These are phyloP conservation scores for Caenorhabditis plicata DNA, from an alignment of 2,888 invertebrate species.

Conservation along the genomic window DNA sequence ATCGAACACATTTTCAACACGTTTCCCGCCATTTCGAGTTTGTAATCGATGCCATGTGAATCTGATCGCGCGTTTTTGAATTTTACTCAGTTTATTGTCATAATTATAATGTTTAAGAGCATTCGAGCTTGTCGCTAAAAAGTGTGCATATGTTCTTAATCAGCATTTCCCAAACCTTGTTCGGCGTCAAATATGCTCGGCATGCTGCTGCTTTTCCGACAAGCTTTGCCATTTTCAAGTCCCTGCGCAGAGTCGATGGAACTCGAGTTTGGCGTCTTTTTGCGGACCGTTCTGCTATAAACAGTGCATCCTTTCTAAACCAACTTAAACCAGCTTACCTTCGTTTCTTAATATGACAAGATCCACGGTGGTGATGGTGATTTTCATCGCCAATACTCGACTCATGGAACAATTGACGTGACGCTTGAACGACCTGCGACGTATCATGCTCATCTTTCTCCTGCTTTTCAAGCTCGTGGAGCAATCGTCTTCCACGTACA, in stretches of 20 bases:
- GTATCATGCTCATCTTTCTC: constrained; percentile 55
- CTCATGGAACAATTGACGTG: too few relatives aligned
- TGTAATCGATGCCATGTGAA: constrained; percentile 65
- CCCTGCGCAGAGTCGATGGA: constrained; percentile 41
- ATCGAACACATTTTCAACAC: constrained; percentile 63
- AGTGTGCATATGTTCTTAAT: not conserved
- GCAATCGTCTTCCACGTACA: constrained; percentile 60
- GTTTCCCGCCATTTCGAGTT: constrained; percentile 63
- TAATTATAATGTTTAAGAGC: constrained; percentile 59
- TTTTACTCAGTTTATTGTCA: constrained; percentile 58
- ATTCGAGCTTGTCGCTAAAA: constrained; percentile 20
- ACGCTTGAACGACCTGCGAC: constrained; percentile 27
- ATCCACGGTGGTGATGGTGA: too few relatives aligned
- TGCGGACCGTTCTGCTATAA: constrained; percentile 56
- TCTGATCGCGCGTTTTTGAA: constrained; percentile 59
- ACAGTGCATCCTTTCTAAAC: constrained; percentile 5
- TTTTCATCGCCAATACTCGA: too few relatives aligned
- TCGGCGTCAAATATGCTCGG: constrained; percentile 57
- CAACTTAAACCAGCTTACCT: too few relatives aligned
- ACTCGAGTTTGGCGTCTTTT: constrained; percentile 54
- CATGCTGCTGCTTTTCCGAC: constrained; percentile 60
- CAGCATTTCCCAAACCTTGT: constrained; percentile 18
- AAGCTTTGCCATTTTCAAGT: constrained; percentile 18
- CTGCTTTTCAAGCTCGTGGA: constrained; percentile 62
- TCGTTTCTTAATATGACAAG: too few relatives aligned